Conservation (phyloP, 2,113 vertebrate genomes). For the Eira barbara region DNA sequence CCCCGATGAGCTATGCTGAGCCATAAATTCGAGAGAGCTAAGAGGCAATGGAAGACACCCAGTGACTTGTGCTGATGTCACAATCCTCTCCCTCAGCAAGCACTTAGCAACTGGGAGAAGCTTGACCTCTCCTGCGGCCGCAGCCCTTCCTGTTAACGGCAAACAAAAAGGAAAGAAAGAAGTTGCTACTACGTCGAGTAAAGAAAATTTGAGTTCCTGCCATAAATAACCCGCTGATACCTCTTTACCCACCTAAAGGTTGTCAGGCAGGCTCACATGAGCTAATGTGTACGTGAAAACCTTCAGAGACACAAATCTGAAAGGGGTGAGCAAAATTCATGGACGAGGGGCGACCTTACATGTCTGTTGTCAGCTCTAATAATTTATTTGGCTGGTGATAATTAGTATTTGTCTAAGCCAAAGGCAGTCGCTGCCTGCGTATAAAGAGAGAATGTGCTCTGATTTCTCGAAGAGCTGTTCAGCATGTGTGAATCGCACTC, state of each 20-base stretch:
- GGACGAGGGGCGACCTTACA: neutral
- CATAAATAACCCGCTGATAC: neutral
- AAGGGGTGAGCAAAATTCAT: neutral
- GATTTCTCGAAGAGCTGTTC: accelerated
- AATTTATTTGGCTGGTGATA: neutral
- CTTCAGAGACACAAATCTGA: neutral
- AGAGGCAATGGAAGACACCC: neutral
- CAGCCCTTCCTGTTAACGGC: neutral
- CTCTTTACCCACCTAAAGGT: neutral
- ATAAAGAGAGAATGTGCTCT: neutral
- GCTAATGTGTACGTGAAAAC: neutral
- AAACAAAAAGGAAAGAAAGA: neutral
- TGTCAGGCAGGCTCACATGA: neutral
- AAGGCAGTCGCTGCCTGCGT: neutral
- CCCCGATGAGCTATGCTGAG: neutral
- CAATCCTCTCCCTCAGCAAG: neutral
- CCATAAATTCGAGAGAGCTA: neutral
- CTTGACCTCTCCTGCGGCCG: neutral
- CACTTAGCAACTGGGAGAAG: neutral
- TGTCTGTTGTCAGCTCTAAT: neutral
- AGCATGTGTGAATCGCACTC: neutral
- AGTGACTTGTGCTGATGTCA: conserved; percentile 40
- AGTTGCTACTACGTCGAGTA: accelerated
- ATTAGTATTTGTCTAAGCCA: neutral
- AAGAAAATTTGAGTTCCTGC: neutral